A percentile compares a stretch with the other conserved stretches of the same genome.
Evolutionary conservation across 2,888 invertebrate genomes (phyloP).

Genomic region (Crepidodera aurea): DNA sequence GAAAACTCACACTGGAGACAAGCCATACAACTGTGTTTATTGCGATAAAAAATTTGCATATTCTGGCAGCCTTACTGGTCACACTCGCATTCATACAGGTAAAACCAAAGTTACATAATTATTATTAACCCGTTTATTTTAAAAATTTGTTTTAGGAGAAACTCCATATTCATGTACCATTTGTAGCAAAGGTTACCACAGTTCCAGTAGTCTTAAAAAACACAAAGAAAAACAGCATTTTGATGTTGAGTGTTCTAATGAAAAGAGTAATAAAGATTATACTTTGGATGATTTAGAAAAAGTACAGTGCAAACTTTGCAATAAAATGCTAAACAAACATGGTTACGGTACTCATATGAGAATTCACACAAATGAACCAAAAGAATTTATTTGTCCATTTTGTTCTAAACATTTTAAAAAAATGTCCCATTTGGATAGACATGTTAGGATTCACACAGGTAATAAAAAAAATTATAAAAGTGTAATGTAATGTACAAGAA

Average conservation of each 20-base stretch:
- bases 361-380: slow-evolving; percentile 47
- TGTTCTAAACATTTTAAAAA: slow-evolving; percentile 48
- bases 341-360: slow-evolving; percentile 48
- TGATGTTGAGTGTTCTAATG: slow-evolving; percentile 7
- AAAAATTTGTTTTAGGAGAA: slow-evolving; percentile 29
- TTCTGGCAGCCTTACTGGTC: slow-evolving; percentile 32
- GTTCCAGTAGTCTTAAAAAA: slow-evolving; percentile 39
- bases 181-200: slow-evolving; percentile 38
- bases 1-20: slow-evolving; percentile 40
- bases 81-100: slow-evolving; percentile 41
- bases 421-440: slow-evolving; percentile 39
- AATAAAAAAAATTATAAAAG: too few relatives aligned
- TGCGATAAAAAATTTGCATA: slow-evolving; percentile 37
- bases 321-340: slow-evolving; percentile 36
- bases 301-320: slow-evolving; percentile 37
- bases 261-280: slow-evolving; percentile 2
- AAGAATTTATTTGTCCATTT: slow-evolving; percentile 43
- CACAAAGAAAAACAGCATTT: slow-evolving; percentile 34
- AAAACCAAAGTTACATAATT: slow-evolving; percentile 5
- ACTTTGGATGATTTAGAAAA: slow-evolving; percentile 18
- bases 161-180: slow-evolving; percentile 36
- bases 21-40: slow-evolving; percentile 35
- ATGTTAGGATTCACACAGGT: slow-evolving; percentile 41
- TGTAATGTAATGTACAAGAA: too few relatives aligned
- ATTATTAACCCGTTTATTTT: not conserved